Base-by-base conservation (phyloP, 2,113 vertebrate genomes). In the Illadopsis cleaveri region DNA sequence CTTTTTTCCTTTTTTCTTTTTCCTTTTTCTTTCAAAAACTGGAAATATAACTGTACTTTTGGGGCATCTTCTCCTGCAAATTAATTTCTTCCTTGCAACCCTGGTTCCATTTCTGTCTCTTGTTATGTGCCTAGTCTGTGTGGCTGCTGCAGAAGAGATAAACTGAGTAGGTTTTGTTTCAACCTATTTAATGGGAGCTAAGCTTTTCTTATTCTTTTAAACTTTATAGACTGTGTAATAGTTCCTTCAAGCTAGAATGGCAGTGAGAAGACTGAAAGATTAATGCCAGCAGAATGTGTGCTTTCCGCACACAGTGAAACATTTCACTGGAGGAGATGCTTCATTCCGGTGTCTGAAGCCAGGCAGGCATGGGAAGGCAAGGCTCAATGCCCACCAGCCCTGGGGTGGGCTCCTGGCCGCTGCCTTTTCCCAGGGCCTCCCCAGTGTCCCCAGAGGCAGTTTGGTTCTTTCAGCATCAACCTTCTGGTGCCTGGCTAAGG, bases 151-250 rank as follows among this genome's bases (percentile, higher is more conserved):
- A 58, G 42, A 81, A 38, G 54, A 81, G 28, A 40, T 72, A 25
- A 20, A 88, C 37, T n/a, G 12, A 62, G 27, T 70, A 28, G 1
- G 6, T 86, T 93, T 95, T 70, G 15, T 94, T 92, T 89, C 68
- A 64, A 66, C 38, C n/a, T 95, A 27, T 89, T 96, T 94, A 82
- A 89, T 60, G 31, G 69, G 28, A 93, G 40, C 14, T 65, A 50
- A 81, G 30, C 18, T 89, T 90, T 94, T 89, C 76, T 81, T 78
- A 38, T 92, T 89, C 47, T 76, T 81, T 89, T 79, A 94, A 72
- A 86, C 25, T 93, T 96, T 93, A 89, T 82, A 68, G 86, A 71
- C 65, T 89, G 61, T 95, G 64, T 82, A 93, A 94, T 95, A 92
- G 61, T 33, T 91, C n/a, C 37, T 94, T 91, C 93, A 89, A 87